Percentiles rank a stretch among this genome's conserved stretches.
These are phyloP conservation scores for Drosophila pullipes DNA, from an alignment of 2,888 invertebrate genomes.

Conservation along the genomic window DNA sequence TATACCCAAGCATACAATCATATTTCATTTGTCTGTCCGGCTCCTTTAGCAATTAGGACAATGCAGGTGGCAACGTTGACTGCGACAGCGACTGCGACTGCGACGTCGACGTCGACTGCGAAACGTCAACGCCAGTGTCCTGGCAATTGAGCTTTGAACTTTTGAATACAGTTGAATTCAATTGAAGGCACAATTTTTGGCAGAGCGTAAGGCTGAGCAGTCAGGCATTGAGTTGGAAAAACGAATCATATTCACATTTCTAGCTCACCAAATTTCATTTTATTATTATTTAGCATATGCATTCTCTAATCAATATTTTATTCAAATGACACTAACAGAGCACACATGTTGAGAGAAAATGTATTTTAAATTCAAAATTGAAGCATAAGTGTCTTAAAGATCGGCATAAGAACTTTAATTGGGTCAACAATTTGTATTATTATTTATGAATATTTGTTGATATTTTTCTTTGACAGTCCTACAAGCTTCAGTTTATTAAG, in stretches of 20 bases:
- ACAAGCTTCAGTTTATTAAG: background rate
- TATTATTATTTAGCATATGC: background rate
- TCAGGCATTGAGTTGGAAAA: background rate
- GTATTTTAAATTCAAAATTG: background rate
- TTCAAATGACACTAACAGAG: background rate
- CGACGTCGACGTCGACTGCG: background rate
- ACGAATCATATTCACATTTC: background rate
- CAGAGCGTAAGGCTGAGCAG: background rate
- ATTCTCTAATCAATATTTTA: background rate
- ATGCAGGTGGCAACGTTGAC: conserved; percentile 59
- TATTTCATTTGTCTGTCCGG: conserved; percentile 72
- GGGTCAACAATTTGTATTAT: background rate
- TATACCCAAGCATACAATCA: conserved; percentile 56
- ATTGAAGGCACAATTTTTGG: conserved; percentile 4
- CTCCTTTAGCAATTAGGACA: conserved; percentile 70
- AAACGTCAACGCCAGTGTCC: conserved; percentile 34
- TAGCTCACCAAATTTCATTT: background rate
- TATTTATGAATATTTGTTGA: background rate
- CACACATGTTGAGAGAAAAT: too few relatives aligned
- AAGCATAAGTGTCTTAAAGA: background rate
- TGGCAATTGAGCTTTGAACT: conserved; percentile 71
- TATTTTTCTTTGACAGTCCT: background rate
- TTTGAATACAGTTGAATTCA: conserved; percentile 23
- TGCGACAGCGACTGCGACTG: conserved; percentile 2
- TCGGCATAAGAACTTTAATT: background rate